phyloP scores from a whole-genome alignment of 2,797 vertebrate genomes.

The Rhinatrema bivittatum region DNA sequence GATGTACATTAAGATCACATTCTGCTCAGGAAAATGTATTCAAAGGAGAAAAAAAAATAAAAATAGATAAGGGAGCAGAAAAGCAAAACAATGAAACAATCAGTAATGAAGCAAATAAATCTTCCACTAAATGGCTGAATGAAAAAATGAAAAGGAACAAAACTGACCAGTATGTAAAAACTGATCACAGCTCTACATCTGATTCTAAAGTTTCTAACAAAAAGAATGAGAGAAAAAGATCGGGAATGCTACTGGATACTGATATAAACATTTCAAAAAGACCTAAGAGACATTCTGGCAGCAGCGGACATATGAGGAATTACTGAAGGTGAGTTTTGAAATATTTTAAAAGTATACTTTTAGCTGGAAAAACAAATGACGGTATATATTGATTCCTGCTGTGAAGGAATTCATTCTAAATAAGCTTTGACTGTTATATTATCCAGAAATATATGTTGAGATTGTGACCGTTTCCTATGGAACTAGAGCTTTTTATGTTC shows the following conservation, averaged over 20 bases:
- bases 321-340: constrained; percentile 78
- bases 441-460: too few species aligned
- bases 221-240: constrained; percentile 59
- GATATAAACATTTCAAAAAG: constrained; percentile 46
- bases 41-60: constrained; percentile 29
- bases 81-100: background rate
- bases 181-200: constrained; percentile 33
- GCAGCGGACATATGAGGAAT: constrained; percentile 57
- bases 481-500: too few species aligned
- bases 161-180: constrained; percentile 30
- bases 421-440: too few species aligned
- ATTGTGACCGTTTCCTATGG: background rate
- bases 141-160: constrained; percentile 35
- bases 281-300: constrained; percentile 54
- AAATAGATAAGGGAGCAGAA: constrained; percentile 27
- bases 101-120: constrained; percentile 16
- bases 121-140: constrained; percentile 32
- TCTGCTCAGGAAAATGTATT: constrained; percentile 36
- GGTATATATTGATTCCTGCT: too few species aligned
- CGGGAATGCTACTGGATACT: constrained; percentile 52
- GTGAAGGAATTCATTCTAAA: too few species aligned
- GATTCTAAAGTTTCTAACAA: constrained; percentile 47
- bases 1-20: constrained; percentile 50
- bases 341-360: background rate
- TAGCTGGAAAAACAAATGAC: too few species aligned